Conservation (phyloP, 2,113 vertebrate species). For the Argyrosomus japonicus region DNA sequence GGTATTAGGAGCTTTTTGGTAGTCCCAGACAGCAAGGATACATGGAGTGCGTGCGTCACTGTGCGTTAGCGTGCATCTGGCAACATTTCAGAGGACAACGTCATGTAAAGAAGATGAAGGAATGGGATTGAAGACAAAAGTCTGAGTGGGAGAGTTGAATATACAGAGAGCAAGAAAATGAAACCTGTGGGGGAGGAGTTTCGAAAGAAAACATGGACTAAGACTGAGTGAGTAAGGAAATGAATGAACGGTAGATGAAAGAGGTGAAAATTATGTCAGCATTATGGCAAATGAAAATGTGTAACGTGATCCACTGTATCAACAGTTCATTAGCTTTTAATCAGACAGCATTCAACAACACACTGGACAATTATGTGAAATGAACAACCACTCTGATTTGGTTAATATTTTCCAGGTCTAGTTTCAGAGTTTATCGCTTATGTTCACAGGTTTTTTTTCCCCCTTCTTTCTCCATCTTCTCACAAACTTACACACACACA, state of each 20-base stretch:
- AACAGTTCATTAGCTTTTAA: neutral
- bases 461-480: neutral
- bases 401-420: slow-evolving; percentile 6
- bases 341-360: neutral
- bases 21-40: slow-evolving; percentile 55
- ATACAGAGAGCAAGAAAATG: slow-evolving; percentile 3
- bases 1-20: slow-evolving; percentile 57
- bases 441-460: neutral
- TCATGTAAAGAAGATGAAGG: slow-evolving; percentile 36
- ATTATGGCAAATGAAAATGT: neutral
- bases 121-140: neutral
- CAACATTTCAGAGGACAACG: slow-evolving; percentile 57
- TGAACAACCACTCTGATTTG: slow-evolving; percentile 1
- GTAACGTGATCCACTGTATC: neutral
- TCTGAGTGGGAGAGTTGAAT: slow-evolving; percentile 11
- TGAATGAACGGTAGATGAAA: slow-evolving; percentile 3
- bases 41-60: slow-evolving; percentile 59
- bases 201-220: slow-evolving; percentile 16
- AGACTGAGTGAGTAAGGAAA: slow-evolving; percentile 3
- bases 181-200: neutral
- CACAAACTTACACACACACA: slow-evolving; percentile 20
- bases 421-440: slow-evolving; percentile 18
- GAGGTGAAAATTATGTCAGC: neutral
- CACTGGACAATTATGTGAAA: slow-evolving; percentile 15
- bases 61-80: slow-evolving; percentile 45